These are phyloP conservation scores for Piezodorus guildinii DNA, from an alignment of 1,140 invertebrate species.

Conservation along the genomic window DNA sequence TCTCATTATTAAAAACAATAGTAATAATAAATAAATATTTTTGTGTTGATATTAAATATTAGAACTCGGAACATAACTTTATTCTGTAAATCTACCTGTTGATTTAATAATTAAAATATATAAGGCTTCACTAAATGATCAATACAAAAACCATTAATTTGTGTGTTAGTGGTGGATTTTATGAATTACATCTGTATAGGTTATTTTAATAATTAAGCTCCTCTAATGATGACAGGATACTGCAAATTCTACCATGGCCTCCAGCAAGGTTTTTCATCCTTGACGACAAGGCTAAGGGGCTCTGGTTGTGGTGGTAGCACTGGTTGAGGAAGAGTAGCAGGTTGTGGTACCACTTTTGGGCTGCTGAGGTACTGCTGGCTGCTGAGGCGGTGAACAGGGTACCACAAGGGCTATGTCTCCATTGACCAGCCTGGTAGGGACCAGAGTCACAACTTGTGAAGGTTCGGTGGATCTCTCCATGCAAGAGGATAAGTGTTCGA, in stretches of 20 bases:
- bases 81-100: too few relatives aligned
- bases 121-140: too few relatives aligned
- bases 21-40: too few relatives aligned
- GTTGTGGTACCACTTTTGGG: constrained; percentile 33
- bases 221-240: too few relatives aligned
- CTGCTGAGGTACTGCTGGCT: constrained; percentile 13
- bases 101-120: too few relatives aligned
- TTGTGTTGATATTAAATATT: too few relatives aligned
- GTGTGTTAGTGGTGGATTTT: too few relatives aligned
- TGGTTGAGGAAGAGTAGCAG: constrained; percentile 34
- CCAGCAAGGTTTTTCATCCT: constrained; percentile 23
- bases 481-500: constrained; percentile 59
- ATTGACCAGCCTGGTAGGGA: constrained; percentile 46
- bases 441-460: constrained; percentile 36
- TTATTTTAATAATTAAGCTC: too few relatives aligned
- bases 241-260: constrained; percentile 7
- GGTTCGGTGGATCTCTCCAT: constrained; percentile 36
- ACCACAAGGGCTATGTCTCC: constrained; percentile 49
- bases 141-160: too few relatives aligned
- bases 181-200: too few relatives aligned
- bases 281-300: constrained; percentile 49
- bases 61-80: too few relatives aligned
- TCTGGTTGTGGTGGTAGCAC: constrained; percentile 43
- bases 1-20: too few relatives aligned
- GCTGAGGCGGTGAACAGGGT: constrained; percentile 31